Conservation (phyloP, 2,797 vertebrate genomes). For the Babyrousa celebensis region DNA sequence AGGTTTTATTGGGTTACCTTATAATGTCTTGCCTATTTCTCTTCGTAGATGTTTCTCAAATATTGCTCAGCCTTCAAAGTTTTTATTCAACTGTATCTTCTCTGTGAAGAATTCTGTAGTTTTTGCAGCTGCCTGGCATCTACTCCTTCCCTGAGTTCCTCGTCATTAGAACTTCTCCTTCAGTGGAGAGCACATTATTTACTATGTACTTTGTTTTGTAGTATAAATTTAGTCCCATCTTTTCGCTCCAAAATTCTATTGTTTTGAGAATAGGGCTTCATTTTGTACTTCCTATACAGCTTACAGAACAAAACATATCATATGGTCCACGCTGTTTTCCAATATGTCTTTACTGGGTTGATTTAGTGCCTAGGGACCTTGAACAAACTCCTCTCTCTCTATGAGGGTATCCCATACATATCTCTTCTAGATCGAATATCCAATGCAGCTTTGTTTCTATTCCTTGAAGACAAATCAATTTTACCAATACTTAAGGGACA, state of each 20-base stretch:
- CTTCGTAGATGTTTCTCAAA: conserved; percentile 54
- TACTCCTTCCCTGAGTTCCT: not conserved
- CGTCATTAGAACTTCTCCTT: not conserved
- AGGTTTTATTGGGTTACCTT: conserved; percentile 19
- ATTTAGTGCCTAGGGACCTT: not conserved
- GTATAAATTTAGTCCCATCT: not conserved
- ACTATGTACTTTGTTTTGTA: conserved; percentile 18
- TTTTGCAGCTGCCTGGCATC: not conserved
- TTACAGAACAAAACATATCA: not conserved
- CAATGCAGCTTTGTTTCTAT: not conserved
- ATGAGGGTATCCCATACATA: not conserved
- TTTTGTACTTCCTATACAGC: not conserved
- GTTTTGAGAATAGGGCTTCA: not conserved
- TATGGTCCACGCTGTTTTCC: not conserved
- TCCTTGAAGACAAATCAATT: not conserved
- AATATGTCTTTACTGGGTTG: not conserved
- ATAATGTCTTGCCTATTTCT: conserved; percentile 14
- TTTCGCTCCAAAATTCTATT: not conserved
- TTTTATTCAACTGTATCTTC: conserved; percentile 52
- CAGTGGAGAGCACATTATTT: not conserved
- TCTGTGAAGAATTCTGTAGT: not conserved
- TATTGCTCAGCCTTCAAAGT: conserved; percentile 33
- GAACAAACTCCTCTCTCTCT: not conserved
- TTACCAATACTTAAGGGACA: conserved; percentile 26
- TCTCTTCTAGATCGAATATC: not conserved